Evolutionary conservation across 2,113 vertebrate species (phyloP).

Genomic region (Calidris pygmaea): DNA sequence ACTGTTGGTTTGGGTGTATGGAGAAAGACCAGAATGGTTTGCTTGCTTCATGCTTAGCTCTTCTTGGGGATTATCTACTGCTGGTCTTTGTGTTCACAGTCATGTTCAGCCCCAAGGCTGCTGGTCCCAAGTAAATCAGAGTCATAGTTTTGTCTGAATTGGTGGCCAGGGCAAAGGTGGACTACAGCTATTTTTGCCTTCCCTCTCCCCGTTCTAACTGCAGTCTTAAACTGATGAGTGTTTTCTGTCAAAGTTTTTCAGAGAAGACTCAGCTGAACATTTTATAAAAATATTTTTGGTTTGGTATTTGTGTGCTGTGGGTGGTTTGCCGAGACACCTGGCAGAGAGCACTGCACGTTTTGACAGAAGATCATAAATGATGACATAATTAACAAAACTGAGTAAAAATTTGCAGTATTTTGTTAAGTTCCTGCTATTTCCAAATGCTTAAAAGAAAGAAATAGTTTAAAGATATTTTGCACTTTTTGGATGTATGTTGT

Average conservation of each 20-base stretch:
- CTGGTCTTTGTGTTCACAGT: neutral
- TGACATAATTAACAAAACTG: neutral
- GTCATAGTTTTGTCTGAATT: neutral
- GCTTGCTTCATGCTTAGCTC: neutral
- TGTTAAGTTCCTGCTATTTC: neutral
- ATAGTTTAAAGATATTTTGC: neutral
- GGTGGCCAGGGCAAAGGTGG: neutral
- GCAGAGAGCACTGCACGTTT: neutral
- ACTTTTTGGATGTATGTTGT: neutral
- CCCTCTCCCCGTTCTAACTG: neutral
- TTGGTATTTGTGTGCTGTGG: neutral
- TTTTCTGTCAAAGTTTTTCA: neutral
- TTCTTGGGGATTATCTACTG: accelerated
- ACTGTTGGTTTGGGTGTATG: neutral
- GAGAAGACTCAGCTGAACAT: neutral
- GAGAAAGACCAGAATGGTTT: neutral
- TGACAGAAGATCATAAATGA: neutral
- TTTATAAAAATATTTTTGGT: neutral
- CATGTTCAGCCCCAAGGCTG: neutral
- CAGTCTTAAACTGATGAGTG: neutral
- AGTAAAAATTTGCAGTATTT: no score
- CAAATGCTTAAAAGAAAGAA: neutral
- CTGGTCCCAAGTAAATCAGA: neutral
- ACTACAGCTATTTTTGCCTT: neutral
- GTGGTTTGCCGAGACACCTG: neutral